Evolutionary conservation across 2,888 invertebrate species (phyloP).

Genomic region (Epinotia demarniana): DNA sequence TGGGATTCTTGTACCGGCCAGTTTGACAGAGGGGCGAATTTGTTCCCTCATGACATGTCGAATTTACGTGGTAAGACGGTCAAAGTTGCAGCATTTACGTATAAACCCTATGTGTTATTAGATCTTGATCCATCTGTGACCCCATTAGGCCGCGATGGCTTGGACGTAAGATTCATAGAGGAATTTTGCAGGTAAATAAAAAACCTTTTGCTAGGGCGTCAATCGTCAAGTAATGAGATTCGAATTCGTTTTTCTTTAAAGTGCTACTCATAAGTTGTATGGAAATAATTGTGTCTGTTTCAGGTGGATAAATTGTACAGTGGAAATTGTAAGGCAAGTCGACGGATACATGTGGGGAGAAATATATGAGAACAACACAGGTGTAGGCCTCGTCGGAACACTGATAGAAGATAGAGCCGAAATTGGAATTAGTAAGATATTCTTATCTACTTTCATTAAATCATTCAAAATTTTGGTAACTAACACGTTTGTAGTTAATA

Average conservation of each 20-base stretch:
- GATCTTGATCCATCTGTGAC: constrained; percentile 64
- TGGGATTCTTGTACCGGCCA: constrained; percentile 70
- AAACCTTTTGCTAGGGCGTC: not conserved
- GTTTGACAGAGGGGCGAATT: constrained; percentile 63
- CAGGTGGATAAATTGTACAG: constrained; percentile 78
- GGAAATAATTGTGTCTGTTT: not conserved
- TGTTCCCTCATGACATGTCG: constrained; percentile 79
- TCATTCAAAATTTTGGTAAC: not conserved
- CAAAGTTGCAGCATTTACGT: constrained; percentile 84
- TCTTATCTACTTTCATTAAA: not conserved
- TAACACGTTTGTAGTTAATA: no score
- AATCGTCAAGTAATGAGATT: no score
- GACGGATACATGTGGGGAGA: constrained; percentile 87
- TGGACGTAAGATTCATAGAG: constrained; percentile 76
- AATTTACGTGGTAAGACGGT: constrained; percentile 77
- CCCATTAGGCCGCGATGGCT: constrained; percentile 81
- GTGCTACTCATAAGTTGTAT: not conserved
- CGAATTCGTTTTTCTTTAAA: not conserved
- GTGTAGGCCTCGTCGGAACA: constrained; percentile 87
- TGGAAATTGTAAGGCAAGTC: constrained; percentile 77
- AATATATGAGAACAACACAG: constrained; percentile 86
- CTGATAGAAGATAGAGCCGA: constrained; percentile 86
- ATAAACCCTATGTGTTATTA: constrained; percentile 85
- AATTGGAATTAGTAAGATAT: constrained; percentile 81
- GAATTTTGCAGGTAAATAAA: constrained; percentile 77